Evolutionary conservation across 2,797 vertebrate species (phyloP).

Genomic region (Enteromius trimaculatus): DNA sequence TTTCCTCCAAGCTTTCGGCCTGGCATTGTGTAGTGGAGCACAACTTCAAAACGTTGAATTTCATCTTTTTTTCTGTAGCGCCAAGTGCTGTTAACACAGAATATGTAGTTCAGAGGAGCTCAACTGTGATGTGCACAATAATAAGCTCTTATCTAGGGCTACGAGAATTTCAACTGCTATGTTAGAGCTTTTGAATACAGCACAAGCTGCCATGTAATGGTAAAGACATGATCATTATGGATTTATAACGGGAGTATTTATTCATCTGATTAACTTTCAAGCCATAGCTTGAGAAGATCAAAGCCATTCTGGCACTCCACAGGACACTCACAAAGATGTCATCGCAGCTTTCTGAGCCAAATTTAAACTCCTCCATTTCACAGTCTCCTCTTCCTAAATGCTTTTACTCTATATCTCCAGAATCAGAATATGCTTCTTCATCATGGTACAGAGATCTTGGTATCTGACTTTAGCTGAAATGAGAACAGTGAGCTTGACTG

Average conservation of each 20-base stretch:
- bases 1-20: neutral
- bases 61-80: neutral
- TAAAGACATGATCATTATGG: constrained; percentile 23
- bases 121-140: constrained; percentile 19
- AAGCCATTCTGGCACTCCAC: constrained; percentile 25
- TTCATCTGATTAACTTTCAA: constrained; percentile 43
- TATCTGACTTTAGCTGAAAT: constrained; percentile 38
- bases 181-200: constrained; percentile 17
- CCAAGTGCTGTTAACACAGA: constrained; percentile 4
- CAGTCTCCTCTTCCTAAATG: constrained; percentile 29
- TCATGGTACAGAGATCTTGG: constrained; percentile 1
- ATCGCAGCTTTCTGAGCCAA: constrained; percentile 19
- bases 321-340: constrained; percentile 25
- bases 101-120: constrained; percentile 23
- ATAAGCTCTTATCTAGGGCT: constrained; percentile 24
- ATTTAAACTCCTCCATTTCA: constrained; percentile 24
- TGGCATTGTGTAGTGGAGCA: constrained; percentile 20
- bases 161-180: constrained; percentile 19
- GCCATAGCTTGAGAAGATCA: constrained; percentile 34
- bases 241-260: constrained; percentile 18
- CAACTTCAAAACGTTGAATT: neutral
- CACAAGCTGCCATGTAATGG: constrained; percentile 19
- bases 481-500: constrained; percentile 26
- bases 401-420: constrained; percentile 25
- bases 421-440: constrained; percentile 3